These are phyloP conservation scores for Melieria crassipennis DNA, from an alignment of 2,888 invertebrate species.

Conservation along the genomic window DNA sequence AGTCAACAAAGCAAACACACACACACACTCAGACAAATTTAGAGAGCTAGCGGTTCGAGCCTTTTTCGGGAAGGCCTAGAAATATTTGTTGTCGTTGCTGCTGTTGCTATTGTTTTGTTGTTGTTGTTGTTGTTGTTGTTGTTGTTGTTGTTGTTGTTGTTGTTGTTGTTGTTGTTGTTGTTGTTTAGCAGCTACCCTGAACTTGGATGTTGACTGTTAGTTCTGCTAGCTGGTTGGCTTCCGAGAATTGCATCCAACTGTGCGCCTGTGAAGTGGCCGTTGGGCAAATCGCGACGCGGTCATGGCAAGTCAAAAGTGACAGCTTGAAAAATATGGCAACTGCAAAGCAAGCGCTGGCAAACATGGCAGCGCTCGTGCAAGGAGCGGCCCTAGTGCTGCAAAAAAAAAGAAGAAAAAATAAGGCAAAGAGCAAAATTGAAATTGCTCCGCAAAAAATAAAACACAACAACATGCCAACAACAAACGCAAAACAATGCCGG, in stretches of 20 bases:
- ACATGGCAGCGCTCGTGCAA: neutral
- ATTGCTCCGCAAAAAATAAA: neutral
- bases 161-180: neutral
- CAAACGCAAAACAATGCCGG: slow-evolving; percentile 1
- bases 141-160: no score
- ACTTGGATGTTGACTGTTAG: slow-evolving; percentile 7
- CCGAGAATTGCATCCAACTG: no score
- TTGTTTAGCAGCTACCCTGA: slow-evolving; percentile 13
- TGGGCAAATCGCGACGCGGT: neutral
- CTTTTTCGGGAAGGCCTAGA: no score
- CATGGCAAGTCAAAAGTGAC: slow-evolving; percentile 25
- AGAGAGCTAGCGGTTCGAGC: neutral
- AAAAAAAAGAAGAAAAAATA: neutral
- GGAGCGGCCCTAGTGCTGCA: neutral
- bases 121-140: neutral
- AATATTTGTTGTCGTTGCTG: no score
- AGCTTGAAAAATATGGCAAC: slow-evolving; percentile 24
- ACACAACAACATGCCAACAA: neutral
- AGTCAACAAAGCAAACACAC: slow-evolving; percentile 1
- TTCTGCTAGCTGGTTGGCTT: no score
- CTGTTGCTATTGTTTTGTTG: no score
- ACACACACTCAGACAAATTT: neutral
- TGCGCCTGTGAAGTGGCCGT: neutral
- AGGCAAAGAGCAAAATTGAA: neutral
- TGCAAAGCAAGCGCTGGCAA: slow-evolving; percentile 18